Percentiles rank a stretch among this genome's conserved stretches.
Conservation (phyloP, 2,113 vertebrate genomes). For the Chlamydotis undulata region DNA sequence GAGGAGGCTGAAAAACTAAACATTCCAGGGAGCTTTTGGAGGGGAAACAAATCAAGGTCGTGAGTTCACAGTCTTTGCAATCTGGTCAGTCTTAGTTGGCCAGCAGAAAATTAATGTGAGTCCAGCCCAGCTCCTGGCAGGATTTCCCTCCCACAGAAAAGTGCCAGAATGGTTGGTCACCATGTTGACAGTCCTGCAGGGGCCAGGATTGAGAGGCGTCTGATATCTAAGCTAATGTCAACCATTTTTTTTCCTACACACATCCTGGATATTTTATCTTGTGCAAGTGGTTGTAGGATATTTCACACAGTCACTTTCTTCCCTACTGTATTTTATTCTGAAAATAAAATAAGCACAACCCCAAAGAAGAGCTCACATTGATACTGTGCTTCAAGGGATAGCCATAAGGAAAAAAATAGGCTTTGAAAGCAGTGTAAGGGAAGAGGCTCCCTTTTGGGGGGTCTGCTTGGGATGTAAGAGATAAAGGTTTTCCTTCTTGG, state of each 20-base stretch:
- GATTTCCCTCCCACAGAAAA: not conserved
- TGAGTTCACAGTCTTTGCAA: constrained; percentile 29
- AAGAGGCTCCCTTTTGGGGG: not conserved
- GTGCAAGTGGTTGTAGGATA: not conserved
- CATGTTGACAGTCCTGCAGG: not conserved
- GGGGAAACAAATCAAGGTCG: constrained; percentile 6
- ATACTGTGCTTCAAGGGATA: not conserved
- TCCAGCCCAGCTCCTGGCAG: constrained; percentile 6
- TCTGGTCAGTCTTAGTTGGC: constrained; percentile 41
- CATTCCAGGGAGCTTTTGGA: not conserved
- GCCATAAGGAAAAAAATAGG: not conserved
- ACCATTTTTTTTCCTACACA: not conserved
- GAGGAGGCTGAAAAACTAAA: not conserved
- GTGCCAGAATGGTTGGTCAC: constrained; percentile 11
- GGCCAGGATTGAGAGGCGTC: not conserved
- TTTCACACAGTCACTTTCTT: not conserved
- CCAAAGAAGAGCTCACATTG: not conserved
- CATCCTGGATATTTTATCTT: not conserved
- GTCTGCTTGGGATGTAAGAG: not conserved
- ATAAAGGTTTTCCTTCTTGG: not conserved
- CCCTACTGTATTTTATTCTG: not conserved
- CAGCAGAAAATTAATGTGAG: constrained; percentile 50
- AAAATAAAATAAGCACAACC: not conserved
- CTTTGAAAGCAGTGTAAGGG: not conserved
- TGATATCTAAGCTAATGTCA: not conserved